phyloP scores from a whole-genome alignment of 2,888 invertebrate species.

The Drosophila hamatofila region DNA sequence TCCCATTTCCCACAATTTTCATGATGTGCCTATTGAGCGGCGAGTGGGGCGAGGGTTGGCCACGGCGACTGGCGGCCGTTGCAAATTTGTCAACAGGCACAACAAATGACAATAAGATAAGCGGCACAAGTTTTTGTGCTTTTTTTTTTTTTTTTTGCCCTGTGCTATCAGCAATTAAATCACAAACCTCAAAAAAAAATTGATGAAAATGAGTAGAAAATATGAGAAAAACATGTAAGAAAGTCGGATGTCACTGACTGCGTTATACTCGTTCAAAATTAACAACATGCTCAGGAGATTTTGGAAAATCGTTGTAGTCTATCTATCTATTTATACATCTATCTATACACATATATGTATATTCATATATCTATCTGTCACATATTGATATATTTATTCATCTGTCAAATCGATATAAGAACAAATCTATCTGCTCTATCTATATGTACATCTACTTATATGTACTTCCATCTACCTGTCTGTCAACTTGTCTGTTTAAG shows the following conservation, averaged over 20 bases:
- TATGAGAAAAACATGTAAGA: background rate
- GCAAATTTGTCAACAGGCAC: conserved; percentile 73
- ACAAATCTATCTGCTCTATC: too few relatives aligned
- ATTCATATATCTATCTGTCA: too few relatives aligned
- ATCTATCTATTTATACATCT: too few relatives aligned
- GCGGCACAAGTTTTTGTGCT: conserved; percentile 59
- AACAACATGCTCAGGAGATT: background rate
- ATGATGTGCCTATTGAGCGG: conserved; percentile 59
- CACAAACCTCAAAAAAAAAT: conserved; percentile 32
- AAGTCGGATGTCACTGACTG: background rate
- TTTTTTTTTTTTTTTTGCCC: conserved; percentile 20
- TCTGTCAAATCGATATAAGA: too few relatives aligned
- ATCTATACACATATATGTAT: too few relatives aligned
- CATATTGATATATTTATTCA: too few relatives aligned
- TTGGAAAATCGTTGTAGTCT: background rate
- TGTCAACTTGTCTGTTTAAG: too few relatives aligned
- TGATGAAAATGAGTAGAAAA: conserved; percentile 10
- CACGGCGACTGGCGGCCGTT: conserved; percentile 44
- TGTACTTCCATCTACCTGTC: too few relatives aligned
- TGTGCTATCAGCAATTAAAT: conserved; percentile 69
- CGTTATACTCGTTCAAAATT: background rate
- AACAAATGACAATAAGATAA: conserved; percentile 74
- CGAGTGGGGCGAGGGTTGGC: conserved; percentile 4
- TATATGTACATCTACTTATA: too few relatives aligned
- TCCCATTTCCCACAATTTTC: conserved; percentile 43